Conservation (phyloP, 2,888 invertebrate species). For the Drosophila parthenogenetica region DNA sequence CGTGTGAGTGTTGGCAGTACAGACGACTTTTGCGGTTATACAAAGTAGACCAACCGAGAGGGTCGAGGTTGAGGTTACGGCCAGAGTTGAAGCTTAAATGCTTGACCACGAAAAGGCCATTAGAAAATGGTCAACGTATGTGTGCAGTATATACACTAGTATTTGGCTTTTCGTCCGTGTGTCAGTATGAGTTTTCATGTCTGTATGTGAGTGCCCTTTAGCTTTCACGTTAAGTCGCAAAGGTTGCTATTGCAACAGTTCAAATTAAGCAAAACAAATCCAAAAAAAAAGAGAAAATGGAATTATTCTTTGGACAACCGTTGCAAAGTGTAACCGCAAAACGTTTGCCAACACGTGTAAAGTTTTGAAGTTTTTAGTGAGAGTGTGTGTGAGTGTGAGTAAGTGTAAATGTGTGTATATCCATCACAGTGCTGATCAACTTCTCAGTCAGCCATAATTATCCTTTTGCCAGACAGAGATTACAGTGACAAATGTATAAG, state of each 20-base stretch:
- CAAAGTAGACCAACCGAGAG: conserved; percentile 61
- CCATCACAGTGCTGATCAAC: conserved; percentile 37
- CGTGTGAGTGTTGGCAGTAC: conserved; percentile 44
- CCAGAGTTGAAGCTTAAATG: conserved; percentile 71
- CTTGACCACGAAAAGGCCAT: conserved; percentile 80
- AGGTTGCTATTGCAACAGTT: conserved; percentile 61
- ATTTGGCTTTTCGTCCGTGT: no score
- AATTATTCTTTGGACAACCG: conserved; percentile 20
- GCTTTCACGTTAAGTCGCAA: conserved; percentile 45
- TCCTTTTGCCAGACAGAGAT: conserved; percentile 33
- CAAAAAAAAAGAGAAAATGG: conserved; percentile 20
- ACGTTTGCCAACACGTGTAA: conserved; percentile 73
- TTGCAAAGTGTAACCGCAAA: conserved; percentile 62
- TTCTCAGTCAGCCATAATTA: conserved; percentile 43
- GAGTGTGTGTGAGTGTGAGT: conserved; percentile 15
- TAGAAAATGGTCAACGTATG: conserved; percentile 63
- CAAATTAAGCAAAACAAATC: conserved; percentile 68
- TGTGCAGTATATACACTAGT: neutral
- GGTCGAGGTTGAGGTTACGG: conserved; percentile 55
- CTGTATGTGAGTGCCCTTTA: conserved; percentile 6
- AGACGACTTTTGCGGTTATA: conserved; percentile 74
- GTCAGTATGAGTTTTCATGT: neutral
- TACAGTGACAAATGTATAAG: conserved; percentile 6
- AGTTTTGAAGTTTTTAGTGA: conserved; percentile 49
- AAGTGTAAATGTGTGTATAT: conserved; percentile 47